A percentile compares a stretch with the other conserved stretches of the same genome.
Conservation (phyloP, 2,113 vertebrate species). For the Chunga burmeisteri region DNA sequence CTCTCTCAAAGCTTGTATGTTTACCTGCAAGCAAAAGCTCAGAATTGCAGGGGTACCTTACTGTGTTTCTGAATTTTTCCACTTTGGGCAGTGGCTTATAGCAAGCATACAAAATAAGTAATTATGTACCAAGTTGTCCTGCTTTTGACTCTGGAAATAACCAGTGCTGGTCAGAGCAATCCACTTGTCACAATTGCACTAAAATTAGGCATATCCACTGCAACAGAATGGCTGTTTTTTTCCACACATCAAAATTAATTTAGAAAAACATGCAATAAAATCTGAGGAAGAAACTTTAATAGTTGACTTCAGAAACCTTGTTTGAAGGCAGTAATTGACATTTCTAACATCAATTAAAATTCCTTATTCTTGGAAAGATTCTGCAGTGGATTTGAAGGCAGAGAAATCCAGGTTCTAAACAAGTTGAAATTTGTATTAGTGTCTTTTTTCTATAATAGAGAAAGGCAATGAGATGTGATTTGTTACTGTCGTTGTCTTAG, state of each 20-base stretch:
- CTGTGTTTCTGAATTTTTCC: neutral
- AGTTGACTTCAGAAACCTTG: neutral
- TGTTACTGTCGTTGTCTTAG: neutral
- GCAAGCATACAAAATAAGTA: neutral
- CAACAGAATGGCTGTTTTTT: neutral
- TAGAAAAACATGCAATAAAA: neutral
- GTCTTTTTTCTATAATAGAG: too few species aligned
- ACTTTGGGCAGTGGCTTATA: neutral
- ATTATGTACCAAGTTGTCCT: neutral
- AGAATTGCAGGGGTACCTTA: neutral
- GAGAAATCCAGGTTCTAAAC: neutral
- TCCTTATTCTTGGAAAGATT: neutral
- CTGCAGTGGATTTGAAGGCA: neutral
- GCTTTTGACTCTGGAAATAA: neutral
- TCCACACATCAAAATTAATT: neutral
- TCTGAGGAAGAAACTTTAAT: neutral
- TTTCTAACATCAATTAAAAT: neutral
- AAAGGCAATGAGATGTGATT: neutral
- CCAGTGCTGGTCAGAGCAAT: neutral
- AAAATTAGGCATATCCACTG: neutral
- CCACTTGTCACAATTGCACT: neutral
- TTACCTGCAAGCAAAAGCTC: neutral
- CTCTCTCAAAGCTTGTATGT: neutral
- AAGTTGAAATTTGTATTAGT: neutral
- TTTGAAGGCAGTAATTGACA: neutral